Evolutionary conservation across 2,113 vertebrate species (phyloP).

Genomic region (Oncorhynchus nerka): DNA sequence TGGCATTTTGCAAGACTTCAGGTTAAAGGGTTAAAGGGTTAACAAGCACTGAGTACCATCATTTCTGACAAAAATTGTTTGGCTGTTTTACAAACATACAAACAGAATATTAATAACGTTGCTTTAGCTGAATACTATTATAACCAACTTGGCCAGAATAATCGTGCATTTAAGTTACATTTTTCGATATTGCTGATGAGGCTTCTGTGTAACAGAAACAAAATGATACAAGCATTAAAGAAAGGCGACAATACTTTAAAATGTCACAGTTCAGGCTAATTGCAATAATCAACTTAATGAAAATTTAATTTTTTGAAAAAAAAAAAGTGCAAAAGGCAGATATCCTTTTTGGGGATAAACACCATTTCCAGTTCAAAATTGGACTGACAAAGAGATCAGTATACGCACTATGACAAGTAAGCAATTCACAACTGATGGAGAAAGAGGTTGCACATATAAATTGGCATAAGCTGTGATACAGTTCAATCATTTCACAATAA

Average conservation of each 20-base stretch:
- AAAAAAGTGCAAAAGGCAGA: slow-evolving; percentile 68
- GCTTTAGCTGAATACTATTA: slow-evolving; percentile 22
- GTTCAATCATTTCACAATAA: slow-evolving; percentile 29
- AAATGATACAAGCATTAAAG: slow-evolving; percentile 26
- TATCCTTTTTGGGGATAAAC: slow-evolving; percentile 60
- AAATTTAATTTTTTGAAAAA: slow-evolving; percentile 35
- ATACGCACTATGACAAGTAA: slow-evolving; percentile 56
- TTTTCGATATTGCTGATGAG: slow-evolving; percentile 62
- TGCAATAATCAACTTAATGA: slow-evolving; percentile 42
- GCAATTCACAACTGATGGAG: slow-evolving; percentile 56
- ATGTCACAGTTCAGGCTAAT: slow-evolving; percentile 65
- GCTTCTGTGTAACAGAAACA: slow-evolving; percentile 44
- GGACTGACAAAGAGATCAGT: slow-evolving; percentile 31
- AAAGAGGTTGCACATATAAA: slow-evolving; percentile 67
- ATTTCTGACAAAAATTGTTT: slow-evolving; percentile 38
- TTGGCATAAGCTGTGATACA: slow-evolving; percentile 64
- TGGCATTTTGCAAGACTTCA: slow-evolving; percentile 63
- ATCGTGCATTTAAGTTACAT: slow-evolving; percentile 62
- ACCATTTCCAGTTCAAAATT: slow-evolving; percentile 68
- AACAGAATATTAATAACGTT: slow-evolving; percentile 12
- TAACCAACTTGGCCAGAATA: slow-evolving; percentile 24
- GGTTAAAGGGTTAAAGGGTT: slow-evolving; percentile 60
- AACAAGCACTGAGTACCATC: slow-evolving; percentile 44
- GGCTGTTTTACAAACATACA: slow-evolving; percentile 54
- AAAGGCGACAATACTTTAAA: slow-evolving; percentile 48